phyloP scores from a whole-genome alignment of 2,888 invertebrate genomes.

The Troglohyphantes excavatus region DNA sequence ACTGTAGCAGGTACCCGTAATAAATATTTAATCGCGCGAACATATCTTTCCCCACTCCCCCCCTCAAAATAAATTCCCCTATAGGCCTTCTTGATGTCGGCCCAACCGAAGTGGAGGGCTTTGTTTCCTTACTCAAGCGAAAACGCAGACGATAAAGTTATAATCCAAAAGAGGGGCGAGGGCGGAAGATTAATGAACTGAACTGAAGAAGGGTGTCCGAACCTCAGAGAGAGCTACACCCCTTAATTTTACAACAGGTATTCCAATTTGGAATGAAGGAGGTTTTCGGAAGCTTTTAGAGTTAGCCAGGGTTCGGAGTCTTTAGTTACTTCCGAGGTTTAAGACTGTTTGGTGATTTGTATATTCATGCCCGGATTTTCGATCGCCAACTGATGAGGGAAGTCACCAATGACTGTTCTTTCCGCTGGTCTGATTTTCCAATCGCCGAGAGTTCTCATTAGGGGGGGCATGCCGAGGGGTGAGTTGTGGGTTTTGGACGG shows the following conservation, averaged over 20 bases:
- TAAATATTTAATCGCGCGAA: constrained; percentile 75
- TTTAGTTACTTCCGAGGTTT: too few species aligned
- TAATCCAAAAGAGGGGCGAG: not conserved
- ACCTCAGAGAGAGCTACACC: not conserved
- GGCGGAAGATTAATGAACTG: not conserved
- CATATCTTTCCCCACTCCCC: constrained; percentile 4
- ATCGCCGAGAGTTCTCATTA: not conserved
- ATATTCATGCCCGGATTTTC: too few species aligned
- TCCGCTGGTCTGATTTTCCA: too few species aligned
- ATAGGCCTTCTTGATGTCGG: not conserved
- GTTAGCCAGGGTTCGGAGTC: too few species aligned
- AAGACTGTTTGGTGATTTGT: too few species aligned
- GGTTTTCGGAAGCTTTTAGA: not conserved
- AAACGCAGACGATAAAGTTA: constrained; percentile 53
- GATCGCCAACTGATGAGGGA: too few species aligned
- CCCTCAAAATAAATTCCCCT: constrained; percentile 55
- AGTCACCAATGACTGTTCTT: too few species aligned
- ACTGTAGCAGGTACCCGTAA: constrained; percentile 14
- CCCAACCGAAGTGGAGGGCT: constrained; percentile 30
- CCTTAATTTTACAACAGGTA: constrained; percentile 6
- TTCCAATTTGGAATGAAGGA: not conserved
- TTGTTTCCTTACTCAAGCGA: constrained; percentile 44
- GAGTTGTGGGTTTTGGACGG: constrained; percentile 10
- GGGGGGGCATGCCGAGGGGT: not conserved
- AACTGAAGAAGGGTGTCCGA: not conserved